phyloP scores from a whole-genome alignment of 2,888 invertebrate species.

The Megaustenia siamemsis region DNA sequence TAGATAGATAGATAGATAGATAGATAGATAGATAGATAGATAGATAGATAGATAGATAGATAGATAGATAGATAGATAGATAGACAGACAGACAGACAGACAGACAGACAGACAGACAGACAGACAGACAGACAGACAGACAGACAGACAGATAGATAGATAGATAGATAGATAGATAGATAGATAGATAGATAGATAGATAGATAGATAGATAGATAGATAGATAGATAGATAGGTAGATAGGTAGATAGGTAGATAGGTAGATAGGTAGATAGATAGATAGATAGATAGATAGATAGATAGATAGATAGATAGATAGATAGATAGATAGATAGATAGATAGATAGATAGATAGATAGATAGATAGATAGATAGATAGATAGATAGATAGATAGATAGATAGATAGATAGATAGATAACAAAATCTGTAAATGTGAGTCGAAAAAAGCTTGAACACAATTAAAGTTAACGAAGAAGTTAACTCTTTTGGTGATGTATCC shows the following conservation, averaged over 20 bases:
- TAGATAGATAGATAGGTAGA: not conserved
- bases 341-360: constrained; percentile 1
- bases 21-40: not conserved
- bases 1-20: not conserved
- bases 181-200: constrained; percentile 1
- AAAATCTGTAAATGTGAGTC: not conserved
- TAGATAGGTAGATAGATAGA: not conserved
- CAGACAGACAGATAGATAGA: not conserved
- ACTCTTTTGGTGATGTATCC: too few species aligned
- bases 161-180: not conserved
- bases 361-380: constrained; percentile 1
- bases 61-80: not conserved
- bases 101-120: not conserved
- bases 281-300: not conserved
- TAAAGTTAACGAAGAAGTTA: not conserved
- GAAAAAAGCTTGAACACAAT: not conserved
- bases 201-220: not conserved
- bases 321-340: not conserved
- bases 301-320: not conserved
- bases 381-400: constrained; percentile 1
- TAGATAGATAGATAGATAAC: too few species aligned
- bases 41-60: not conserved
- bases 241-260: not conserved
- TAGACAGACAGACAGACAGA: not conserved
- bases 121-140: not conserved